Conservation (phyloP, 2,888 invertebrate genomes). For the Elegia similella region DNA sequence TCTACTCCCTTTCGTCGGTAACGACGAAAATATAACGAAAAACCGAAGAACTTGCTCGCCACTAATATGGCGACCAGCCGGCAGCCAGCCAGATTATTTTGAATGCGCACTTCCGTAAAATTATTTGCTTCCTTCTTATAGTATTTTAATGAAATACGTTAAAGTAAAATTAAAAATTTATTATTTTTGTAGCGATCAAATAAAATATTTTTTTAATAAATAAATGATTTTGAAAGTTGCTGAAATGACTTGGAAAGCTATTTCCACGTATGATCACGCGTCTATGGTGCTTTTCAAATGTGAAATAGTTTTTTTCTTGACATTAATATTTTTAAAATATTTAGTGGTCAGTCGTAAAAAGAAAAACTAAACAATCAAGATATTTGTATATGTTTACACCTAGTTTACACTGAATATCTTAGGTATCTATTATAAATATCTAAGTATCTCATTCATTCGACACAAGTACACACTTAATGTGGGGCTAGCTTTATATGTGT, state of each 20-base stretch:
- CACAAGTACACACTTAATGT: no score
- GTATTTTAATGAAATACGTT: conserved; percentile 4
- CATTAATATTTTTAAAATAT: no score
- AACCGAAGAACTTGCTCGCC: conserved; percentile 80
- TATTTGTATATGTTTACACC: no score
- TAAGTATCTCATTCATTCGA: no score
- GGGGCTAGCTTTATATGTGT: no score
- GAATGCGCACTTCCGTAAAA: conserved; percentile 69
- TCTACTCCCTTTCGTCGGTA: conserved; percentile 85
- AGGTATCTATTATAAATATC: no score
- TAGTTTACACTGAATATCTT: no score
- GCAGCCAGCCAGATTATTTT: conserved; percentile 65
- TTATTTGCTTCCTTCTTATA: conserved; percentile 25
- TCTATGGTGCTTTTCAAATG: conserved; percentile 6
- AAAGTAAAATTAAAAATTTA: conserved; percentile 23
- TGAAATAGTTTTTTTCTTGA: no score
- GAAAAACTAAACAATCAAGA: not conserved
- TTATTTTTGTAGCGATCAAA: conserved; percentile 3
- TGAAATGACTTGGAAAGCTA: conserved; percentile 17
- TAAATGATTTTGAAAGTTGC: conserved; percentile 17
- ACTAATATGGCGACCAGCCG: conserved; percentile 86
- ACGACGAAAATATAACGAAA: conserved; percentile 81
- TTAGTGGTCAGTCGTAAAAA: no score
- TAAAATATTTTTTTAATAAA: conserved; percentile 11
- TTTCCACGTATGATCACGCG: conserved; percentile 8